Base-by-base conservation (phyloP, 1,140 invertebrate species). In the Achroia grisella region DNA sequence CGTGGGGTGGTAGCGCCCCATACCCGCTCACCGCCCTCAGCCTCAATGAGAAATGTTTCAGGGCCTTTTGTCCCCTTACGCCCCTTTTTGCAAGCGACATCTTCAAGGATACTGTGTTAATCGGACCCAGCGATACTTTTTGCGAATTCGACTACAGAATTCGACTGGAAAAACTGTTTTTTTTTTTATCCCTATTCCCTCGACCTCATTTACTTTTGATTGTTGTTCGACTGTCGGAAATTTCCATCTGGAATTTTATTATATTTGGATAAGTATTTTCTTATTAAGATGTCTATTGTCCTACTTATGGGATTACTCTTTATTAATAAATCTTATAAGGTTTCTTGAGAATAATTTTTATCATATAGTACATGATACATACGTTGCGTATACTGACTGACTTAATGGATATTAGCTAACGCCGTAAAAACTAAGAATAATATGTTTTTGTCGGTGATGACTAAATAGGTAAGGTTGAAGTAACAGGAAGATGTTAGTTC, bases 51-150 rank as follows among this genome's bases (percentile, higher is more conserved):
- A 80, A 80, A 78, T 75, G 72, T 77, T 77, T 75, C 74, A 70
- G 67, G 66, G 63, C 67, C 70, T 71, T 77, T 78, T 72, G 68
- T 75, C 71, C 70, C 69, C 64, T 71, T 64, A 58, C 68, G 66
- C 61, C 66, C 42, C 69, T 73, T 78, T 80, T 80, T 83, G 74
- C 65, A 69, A 68, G 69, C 53, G 68, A 77, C 71, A 65, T 77
- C 71, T 71, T 72, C 71, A 76, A 83, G 76, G 72, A 78, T 80
- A 83, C 76, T 72, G 71, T 80, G 73, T 80, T 83, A 80, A 80
- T 78, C 74, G 74, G 67, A 67, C 62, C 58, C 61, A 43, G 59
- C 50, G 58, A 65, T 74, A 68, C 58, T 75, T 72, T 68, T 65
- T 70, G 57, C 55, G 52, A 62, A 62, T 52, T 44, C 37, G 57